phyloP scores from a whole-genome alignment of 2,113 vertebrate genomes.

The Sinocyclocheilus grahami region DNA sequence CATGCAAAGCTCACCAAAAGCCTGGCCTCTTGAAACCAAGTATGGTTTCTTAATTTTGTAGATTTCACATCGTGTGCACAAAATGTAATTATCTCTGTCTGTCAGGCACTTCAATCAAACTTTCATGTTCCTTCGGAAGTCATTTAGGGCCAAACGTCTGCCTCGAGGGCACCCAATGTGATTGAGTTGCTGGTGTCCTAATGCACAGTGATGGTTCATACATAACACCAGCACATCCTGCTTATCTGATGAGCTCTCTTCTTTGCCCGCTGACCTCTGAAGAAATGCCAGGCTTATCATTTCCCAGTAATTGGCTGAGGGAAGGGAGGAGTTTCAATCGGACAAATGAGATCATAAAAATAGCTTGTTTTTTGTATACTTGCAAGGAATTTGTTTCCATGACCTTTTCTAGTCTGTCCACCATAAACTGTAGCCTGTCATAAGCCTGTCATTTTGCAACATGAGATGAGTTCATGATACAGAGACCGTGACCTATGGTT shows the following conservation, averaged over 20 bases:
- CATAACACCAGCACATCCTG: conserved; percentile 17
- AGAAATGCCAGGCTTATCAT: conserved; percentile 38
- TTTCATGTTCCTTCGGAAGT: conserved; percentile 12
- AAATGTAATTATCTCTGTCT: conserved; percentile 35
- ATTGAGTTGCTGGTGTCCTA: neutral
- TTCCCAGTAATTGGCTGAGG: conserved; percentile 28
- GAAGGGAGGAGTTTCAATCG: conserved; percentile 25
- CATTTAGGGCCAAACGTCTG: conserved; percentile 25
- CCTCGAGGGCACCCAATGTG: conserved; percentile 19
- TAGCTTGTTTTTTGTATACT: conserved; percentile 21
- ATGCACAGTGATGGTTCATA: conserved; percentile 15
- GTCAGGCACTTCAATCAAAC: conserved; percentile 40
- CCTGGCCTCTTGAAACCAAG: conserved; percentile 20
- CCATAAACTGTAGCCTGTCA: neutral
- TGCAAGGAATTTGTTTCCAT: conserved; percentile 39
- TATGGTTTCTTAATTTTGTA: conserved; percentile 23
- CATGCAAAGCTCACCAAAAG: conserved; percentile 18
- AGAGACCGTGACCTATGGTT: neutral
- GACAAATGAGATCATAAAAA: conserved; percentile 43
- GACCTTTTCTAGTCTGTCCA: neutral
- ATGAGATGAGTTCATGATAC: neutral
- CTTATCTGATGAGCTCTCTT: conserved; percentile 31
- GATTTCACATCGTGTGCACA: conserved; percentile 12
- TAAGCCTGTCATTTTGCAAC: neutral
- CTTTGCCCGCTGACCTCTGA: conserved; percentile 17